Conservation (phyloP, 2,113 vertebrate genomes). For the Colius striatus region DNA sequence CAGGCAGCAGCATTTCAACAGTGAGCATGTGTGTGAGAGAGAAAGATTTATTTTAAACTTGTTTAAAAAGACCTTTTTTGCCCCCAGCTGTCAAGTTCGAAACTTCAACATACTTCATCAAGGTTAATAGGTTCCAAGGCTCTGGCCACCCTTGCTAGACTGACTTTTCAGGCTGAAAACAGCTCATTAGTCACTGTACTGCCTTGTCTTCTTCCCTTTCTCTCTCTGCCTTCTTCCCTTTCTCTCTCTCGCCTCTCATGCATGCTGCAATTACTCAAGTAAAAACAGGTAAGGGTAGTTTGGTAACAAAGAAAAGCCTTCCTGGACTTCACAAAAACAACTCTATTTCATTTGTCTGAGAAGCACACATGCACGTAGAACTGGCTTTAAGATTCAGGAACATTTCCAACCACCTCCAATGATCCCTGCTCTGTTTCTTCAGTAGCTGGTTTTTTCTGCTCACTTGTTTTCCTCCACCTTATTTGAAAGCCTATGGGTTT, state of each 20-base stretch:
- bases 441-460: background rate
- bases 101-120: background rate
- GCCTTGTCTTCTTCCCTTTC: background rate
- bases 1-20: background rate
- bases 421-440: background rate
- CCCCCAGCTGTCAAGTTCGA: background rate
- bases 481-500: background rate
- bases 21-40: background rate
- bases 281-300: background rate
- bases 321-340: background rate
- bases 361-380: background rate
- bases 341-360: background rate
- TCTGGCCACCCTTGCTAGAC: background rate
- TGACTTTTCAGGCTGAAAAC: background rate
- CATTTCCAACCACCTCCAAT: background rate
- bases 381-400: background rate
- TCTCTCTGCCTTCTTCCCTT: background rate
- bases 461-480: background rate
- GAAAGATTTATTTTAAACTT: background rate
- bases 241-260: background rate
- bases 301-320: background rate
- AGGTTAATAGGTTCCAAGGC: conserved; percentile 26
- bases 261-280: background rate
- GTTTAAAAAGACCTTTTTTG: background rate
- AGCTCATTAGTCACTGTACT: background rate